Evolutionary conservation across 2,888 invertebrate genomes (phyloP).

Genomic region (Zeuzera pyrina): DNA sequence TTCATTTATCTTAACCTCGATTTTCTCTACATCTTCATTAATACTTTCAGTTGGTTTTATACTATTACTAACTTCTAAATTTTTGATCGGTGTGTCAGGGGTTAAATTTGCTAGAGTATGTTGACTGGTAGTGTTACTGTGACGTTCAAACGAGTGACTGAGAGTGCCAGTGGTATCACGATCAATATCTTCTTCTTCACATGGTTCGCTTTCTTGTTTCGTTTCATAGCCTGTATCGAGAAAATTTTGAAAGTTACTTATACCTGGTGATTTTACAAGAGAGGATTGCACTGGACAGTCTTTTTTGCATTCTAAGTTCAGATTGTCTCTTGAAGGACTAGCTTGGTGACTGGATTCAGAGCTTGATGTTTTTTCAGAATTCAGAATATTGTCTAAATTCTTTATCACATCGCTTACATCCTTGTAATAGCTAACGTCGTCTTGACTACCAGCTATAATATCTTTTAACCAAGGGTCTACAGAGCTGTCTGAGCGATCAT

Average conservation of each 20-base stretch:
- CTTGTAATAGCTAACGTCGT: constrained; percentile 73
- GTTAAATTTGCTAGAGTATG: constrained; percentile 59
- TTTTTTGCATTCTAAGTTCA: constrained; percentile 61
- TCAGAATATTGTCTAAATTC: constrained; percentile 76
- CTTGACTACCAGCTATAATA: constrained; percentile 71
- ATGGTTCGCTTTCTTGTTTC: constrained; percentile 26
- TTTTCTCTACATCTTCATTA: constrained; percentile 3
- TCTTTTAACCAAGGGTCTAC: constrained; percentile 76
- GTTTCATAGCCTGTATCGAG: constrained; percentile 41
- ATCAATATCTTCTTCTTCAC: constrained; percentile 49
- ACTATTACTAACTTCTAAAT: constrained; percentile 28
- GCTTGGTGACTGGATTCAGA: constrained; percentile 73
- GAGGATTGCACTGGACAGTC: constrained; percentile 54
- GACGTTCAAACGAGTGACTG: constrained; percentile 62
- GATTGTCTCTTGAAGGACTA: constrained; percentile 64
- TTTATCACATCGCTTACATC: constrained; percentile 77
- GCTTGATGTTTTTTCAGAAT: constrained; percentile 74
- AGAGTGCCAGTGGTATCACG: constrained; percentile 56
- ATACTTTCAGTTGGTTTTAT: constrained; percentile 5
- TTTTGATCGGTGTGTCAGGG: constrained; percentile 56
- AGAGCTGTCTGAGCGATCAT: constrained; percentile 52
- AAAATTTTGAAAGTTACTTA: constrained; percentile 58
- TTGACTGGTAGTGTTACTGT: constrained; percentile 55
- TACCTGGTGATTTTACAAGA: constrained; percentile 63
- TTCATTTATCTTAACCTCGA: background rate